Percentiles rank a stretch among this genome's conserved stretches.
Conservation (phyloP, 2,113 vertebrate genomes). For the Clupea harengus region DNA sequence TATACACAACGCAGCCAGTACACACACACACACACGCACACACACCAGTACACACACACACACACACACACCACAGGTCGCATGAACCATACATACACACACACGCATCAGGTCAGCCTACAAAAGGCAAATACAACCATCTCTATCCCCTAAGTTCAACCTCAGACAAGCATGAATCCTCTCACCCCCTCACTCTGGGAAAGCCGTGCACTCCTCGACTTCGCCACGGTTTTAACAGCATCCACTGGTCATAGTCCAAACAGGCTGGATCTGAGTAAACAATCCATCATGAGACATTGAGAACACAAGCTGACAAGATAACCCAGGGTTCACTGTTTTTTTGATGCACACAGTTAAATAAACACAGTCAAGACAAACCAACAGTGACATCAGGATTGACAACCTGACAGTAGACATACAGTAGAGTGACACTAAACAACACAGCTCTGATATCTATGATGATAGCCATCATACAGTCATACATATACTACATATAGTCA, state of each 20-base stretch:
- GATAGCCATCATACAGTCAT: neutral
- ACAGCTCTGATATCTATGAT: neutral
- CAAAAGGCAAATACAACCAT: neutral
- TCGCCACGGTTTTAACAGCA: conserved; percentile 33
- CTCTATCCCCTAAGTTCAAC: neutral
- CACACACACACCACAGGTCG: too few relatives aligned
- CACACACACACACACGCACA: too few relatives aligned
- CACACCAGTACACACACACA: too few relatives aligned
- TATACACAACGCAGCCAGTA: neutral
- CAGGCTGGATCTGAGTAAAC: conserved; percentile 34
- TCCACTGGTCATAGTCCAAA: conserved; percentile 41
- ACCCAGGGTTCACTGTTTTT: neutral
- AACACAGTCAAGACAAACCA: too few relatives aligned
- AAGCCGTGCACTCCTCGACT: neutral
- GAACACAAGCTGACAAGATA: neutral
- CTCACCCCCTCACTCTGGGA: conserved; percentile 21
- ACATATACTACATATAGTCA: too few relatives aligned
- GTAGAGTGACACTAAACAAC: too few relatives aligned
- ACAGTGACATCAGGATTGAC: too few relatives aligned
- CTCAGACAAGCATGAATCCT: neutral
- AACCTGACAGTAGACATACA: too few relatives aligned
- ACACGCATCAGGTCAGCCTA: neutral
- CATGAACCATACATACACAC: neutral
- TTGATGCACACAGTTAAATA: too few relatives aligned
- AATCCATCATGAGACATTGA: neutral